Conservation (phyloP, 2,797 vertebrate genomes). For the Falco novaeseelandiae region DNA sequence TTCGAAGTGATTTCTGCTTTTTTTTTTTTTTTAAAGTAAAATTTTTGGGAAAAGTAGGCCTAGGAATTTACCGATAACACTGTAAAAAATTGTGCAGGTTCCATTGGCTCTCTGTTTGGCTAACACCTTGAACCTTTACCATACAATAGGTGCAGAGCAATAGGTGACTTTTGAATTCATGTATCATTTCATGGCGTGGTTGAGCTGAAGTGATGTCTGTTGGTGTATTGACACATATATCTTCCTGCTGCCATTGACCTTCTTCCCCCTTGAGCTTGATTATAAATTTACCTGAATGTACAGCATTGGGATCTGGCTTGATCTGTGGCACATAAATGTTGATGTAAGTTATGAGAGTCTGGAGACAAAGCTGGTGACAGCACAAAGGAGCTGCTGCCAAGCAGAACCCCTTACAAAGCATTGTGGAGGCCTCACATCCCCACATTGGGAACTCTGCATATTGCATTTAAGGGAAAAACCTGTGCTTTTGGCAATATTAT, state of each 20-base stretch:
- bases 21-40: neutral
- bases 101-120: neutral
- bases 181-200: neutral
- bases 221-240: accelerated
- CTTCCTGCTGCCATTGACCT: neutral
- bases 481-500: slow-evolving; percentile 7
- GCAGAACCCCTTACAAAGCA: neutral
- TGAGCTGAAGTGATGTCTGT: neutral
- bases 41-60: neutral
- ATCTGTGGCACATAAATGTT: neutral
- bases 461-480: slow-evolving; percentile 28
- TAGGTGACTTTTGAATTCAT: neutral
- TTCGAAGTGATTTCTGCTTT: neutral
- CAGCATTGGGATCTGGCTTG: neutral
- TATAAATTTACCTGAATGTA: neutral
- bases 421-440: neutral
- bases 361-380: neutral
- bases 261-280: neutral
- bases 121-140: neutral
- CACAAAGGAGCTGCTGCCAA: neutral
- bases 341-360: neutral
- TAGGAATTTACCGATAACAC: neutral
- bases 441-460: neutral
- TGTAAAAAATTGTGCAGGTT: neutral
- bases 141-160: neutral